Conservation (phyloP, 2,113 vertebrate species). For the Puntigrus tetrazona region DNA sequence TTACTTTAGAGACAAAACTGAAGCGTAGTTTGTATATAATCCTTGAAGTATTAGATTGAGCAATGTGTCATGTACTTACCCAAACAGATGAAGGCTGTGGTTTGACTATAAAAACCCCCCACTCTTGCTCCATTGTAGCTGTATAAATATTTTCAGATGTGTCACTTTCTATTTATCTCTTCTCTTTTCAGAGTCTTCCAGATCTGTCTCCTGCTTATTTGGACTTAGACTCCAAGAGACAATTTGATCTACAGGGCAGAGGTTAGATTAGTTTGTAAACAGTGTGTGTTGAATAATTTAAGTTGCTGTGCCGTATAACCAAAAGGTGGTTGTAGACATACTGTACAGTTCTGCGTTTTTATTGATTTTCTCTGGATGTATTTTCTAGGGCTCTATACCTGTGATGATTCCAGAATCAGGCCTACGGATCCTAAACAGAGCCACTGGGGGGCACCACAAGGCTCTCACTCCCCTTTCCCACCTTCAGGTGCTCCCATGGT, state of each 20-base stretch:
- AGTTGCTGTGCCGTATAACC: neutral
- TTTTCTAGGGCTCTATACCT: constrained; percentile 29
- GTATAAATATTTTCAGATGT: neutral
- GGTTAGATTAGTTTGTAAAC: constrained; percentile 69
- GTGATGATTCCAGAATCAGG: constrained; percentile 49
- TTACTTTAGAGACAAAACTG: neutral
- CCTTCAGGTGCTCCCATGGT: constrained; percentile 71
- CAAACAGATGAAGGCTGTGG: neutral
- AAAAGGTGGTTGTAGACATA: constrained; percentile 1
- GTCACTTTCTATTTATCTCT: constrained; percentile 32
- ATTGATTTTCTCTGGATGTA: constrained; percentile 13
- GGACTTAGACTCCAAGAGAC: constrained; percentile 86
- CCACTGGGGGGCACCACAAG: constrained; percentile 80
- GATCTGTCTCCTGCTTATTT: constrained; percentile 80
- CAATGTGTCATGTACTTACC: neutral
- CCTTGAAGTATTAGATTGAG: neutral
- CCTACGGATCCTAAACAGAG: constrained; percentile 33
- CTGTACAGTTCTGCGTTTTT: neutral
- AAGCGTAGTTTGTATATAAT: neutral
- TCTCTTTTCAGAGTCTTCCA: constrained; percentile 66
- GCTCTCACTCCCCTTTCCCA: neutral
- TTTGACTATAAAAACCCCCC: neutral
- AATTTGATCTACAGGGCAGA: constrained; percentile 83
- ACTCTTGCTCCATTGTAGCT: neutral
- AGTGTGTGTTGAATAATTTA: neutral